Base-by-base conservation (phyloP, 2,797 vertebrate genomes). In the Myiothlypis coronata region DNA sequence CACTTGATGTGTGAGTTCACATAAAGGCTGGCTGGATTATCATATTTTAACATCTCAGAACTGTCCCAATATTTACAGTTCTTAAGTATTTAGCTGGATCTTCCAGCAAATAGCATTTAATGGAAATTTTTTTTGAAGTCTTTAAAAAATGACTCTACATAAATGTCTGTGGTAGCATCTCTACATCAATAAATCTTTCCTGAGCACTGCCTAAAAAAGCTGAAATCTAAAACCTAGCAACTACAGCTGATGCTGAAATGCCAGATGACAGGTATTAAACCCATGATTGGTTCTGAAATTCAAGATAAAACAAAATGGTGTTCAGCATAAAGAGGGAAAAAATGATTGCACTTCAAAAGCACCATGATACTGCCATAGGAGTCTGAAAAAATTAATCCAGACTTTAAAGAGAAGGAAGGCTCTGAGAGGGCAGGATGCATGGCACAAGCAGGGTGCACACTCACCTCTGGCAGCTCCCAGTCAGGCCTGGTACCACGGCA, bases 281-380 rank as follows among this genome's bases (percentile, higher is more conserved):
- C 49, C 16, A 22, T 64, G 52, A 87, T 61, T 75, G 89, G 81
- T 90, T 95, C 86, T 91, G 92, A 93, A 97, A 92, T 78, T 77
- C 69, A 56, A 92, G 76, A 92, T 93, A 72, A 91, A 96, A 92
- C 78, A 80, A 83, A 89, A 49, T 28, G 16, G 44, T 79, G 71
- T 74, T 77, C 78, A 70, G 21, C 52, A 83, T 87, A 83, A 84
- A 74, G 52, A 28, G 32, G 49, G 1, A 7, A 39, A 74, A 57
- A 57, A 52, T 4, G 3, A 64, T 81, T 86, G 46, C 64, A 28
- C 60, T 89, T 93, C 52, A 84, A 60, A 94, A 79, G 77, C 41
- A 26, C 39, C 4, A 1, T 21, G 22, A 44, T 46, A 56, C 9
- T 78, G 70, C 55, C 65, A 6, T 11, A 50, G 14, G 37, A 71